These are phyloP conservation scores for Portevinia maculata DNA, from an alignment of 2,888 invertebrate species.

Conservation along the genomic window DNA sequence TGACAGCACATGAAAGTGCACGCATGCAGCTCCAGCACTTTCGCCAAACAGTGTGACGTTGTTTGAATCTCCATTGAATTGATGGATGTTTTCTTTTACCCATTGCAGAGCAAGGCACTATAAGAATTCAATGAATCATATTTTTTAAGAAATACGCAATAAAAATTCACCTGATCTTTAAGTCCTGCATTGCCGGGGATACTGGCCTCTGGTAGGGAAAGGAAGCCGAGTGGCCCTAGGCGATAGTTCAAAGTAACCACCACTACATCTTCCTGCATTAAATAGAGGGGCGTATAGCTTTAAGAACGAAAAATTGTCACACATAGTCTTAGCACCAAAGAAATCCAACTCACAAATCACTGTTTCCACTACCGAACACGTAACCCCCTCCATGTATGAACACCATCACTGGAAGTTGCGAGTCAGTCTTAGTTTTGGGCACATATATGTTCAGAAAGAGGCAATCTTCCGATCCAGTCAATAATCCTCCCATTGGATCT, in stretches of 20 bases:
- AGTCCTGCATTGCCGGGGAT: conserved; percentile 81
- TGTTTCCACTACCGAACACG: conserved; percentile 79
- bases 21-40: conserved; percentile 75
- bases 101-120: conserved; percentile 82
- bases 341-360: conserved; percentile 77
- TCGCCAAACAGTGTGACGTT: conserved; percentile 76
- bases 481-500: conserved; percentile 76
- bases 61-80: conserved; percentile 81
- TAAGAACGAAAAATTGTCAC: background rate
- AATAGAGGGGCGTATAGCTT: conserved; percentile 79
- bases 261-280: conserved; percentile 80
- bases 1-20: conserved; percentile 74
- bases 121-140: background rate
- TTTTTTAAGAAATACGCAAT: too few species aligned
- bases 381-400: conserved; percentile 82
- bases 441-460: conserved; percentile 80
- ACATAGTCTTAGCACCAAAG: background rate
- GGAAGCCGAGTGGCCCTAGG: conserved; percentile 80
- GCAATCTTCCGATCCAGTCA: conserved; percentile 81
- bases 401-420: conserved; percentile 80
- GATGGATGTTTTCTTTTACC: conserved; percentile 80
- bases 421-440: conserved; percentile 76
- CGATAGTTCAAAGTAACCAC: conserved; percentile 82
- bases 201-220: conserved; percentile 79
- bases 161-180: conserved; percentile 79